phyloP scores from a whole-genome alignment of 2,797 vertebrate species.

The Catharus ustulatus region DNA sequence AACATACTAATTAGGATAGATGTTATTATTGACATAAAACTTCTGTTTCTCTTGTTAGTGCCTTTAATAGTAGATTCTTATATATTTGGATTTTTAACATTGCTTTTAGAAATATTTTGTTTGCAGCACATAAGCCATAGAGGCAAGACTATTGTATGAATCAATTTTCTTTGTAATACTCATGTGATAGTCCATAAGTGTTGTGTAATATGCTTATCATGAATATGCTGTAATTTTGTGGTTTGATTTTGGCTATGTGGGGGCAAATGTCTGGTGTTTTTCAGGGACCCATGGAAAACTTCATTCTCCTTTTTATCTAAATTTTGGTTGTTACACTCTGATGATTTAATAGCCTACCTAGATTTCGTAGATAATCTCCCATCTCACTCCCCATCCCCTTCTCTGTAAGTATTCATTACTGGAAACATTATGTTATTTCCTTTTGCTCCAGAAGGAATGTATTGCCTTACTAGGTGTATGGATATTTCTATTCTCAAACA shows the following conservation, averaged over 20 bases:
- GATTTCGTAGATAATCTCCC: background rate
- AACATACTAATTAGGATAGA: background rate
- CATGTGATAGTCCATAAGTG: background rate
- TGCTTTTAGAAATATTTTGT: background rate
- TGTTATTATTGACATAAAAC: background rate
- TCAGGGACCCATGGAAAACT: background rate
- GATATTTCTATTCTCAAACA: background rate
- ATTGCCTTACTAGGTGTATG: background rate
- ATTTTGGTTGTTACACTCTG: background rate
- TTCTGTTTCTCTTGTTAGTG: background rate
- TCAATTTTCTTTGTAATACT: background rate
- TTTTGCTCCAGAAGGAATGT: background rate
- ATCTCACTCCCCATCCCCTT: fast-evolving
- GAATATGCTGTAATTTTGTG: background rate
- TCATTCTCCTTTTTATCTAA: background rate
- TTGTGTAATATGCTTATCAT: background rate
- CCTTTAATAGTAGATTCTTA: background rate
- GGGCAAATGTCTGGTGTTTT: background rate
- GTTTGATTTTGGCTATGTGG: background rate
- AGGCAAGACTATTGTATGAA: background rate
- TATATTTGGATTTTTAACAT: slow-evolving; percentile 6
- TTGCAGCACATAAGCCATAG: background rate
- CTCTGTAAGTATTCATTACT: background rate
- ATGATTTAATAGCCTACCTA: background rate
- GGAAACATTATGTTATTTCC: background rate